A percentile compares a stretch with the other conserved stretches of the same genome.
Conservation (phyloP, 2,113 vertebrate genomes). For the Coptodon rendalli region DNA sequence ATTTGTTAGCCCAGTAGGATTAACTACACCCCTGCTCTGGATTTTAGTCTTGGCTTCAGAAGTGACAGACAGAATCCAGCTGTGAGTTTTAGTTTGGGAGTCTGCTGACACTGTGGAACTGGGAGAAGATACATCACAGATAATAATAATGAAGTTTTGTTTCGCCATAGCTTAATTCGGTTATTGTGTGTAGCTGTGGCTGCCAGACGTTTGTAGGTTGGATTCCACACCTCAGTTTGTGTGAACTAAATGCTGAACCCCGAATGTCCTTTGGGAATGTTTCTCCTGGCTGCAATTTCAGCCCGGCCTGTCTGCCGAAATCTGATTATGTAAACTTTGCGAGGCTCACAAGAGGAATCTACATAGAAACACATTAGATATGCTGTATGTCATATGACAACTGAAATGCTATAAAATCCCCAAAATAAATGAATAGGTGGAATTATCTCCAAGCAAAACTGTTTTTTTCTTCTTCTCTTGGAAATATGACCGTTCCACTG, state of each 20-base stretch:
- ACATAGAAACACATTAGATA: constrained; percentile 29
- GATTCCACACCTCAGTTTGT: neutral
- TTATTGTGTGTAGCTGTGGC: neutral
- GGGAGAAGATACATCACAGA: neutral
- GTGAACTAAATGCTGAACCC: neutral
- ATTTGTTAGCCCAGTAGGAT: constrained; percentile 49
- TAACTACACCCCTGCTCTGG: constrained; percentile 17
- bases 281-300: constrained; percentile 13
- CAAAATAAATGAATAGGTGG: constrained; percentile 14
- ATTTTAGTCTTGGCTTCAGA: constrained; percentile 2
- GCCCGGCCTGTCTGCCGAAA: constrained; percentile 10
- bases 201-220: neutral
- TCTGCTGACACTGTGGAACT: neutral
- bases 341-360: constrained; percentile 11
- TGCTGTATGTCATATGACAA: constrained; percentile 3
- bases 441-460: constrained; percentile 8
- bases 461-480: neutral
- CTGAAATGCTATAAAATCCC: neutral
- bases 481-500: neutral
- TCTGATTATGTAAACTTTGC: constrained; percentile 23
- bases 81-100: constrained; percentile 10
- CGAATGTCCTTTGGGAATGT: constrained; percentile 7
- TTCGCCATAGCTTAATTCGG: neutral
- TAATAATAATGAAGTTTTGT: neutral
- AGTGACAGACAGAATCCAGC: constrained; percentile 43